A percentile compares a stretch with the other conserved stretches of the same genome.
Conservation (phyloP, 2,888 invertebrate species). For the Drosophila seclusa region DNA sequence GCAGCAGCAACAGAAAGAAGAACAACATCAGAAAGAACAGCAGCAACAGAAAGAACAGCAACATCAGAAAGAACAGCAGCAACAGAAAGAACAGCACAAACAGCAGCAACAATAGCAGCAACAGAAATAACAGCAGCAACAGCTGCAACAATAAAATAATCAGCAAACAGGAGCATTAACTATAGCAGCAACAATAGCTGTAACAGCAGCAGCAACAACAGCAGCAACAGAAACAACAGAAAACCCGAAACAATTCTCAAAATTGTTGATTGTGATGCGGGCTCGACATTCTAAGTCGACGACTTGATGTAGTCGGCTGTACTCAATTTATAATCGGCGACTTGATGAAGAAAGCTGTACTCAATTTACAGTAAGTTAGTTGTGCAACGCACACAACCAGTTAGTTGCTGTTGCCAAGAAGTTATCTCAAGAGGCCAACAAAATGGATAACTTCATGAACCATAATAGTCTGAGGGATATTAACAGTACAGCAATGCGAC, state of each 20-base stretch:
- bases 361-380: background rate
- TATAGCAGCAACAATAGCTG: constrained; percentile 13
- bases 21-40: background rate
- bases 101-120: background rate
- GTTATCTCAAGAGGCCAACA: background rate
- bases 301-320: constrained; percentile 65
- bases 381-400: background rate
- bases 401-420: background rate
- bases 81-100: background rate
- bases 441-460: background rate
- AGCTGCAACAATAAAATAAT: too few species aligned
- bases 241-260: constrained; percentile 1
- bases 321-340: constrained; percentile 2
- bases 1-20: background rate
- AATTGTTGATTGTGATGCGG: constrained; percentile 21
- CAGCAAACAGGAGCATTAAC: too few species aligned
- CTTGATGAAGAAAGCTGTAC: background rate
- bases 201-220: constrained; percentile 12
- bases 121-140: background rate
- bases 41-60: background rate
- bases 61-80: background rate
- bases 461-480: background rate
- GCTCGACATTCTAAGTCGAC: constrained; percentile 63
- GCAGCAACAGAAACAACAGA: constrained; percentile 1
- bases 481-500: constrained; percentile 28